phyloP scores from a whole-genome alignment of 2,797 vertebrate genomes.

The Potorous gilbertii region DNA sequence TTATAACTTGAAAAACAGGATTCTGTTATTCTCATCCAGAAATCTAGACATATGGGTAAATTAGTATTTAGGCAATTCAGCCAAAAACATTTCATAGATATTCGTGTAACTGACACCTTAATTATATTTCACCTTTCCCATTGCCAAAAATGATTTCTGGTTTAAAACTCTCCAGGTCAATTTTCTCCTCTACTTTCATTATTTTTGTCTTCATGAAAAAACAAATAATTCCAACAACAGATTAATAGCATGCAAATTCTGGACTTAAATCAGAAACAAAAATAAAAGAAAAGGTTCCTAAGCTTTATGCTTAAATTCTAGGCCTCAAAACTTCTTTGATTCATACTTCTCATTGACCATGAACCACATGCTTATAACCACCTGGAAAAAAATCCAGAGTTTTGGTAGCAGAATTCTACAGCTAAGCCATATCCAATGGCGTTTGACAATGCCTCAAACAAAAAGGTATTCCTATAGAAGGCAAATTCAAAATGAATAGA shows the following conservation, averaged over 20 bases:
- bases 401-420: neutral
- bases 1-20: conserved; percentile 25
- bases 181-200: neutral
- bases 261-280: conserved; percentile 27
- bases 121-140: neutral
- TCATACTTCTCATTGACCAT: conserved; percentile 44
- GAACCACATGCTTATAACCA: neutral
- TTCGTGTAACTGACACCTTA: neutral
- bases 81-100: conserved; percentile 44
- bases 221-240: neutral
- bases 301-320: neutral
- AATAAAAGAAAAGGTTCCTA: neutral
- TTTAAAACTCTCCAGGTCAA: conserved; percentile 1
- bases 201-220: conserved; percentile 49
- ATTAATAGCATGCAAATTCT: neutral
- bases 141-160: conserved; percentile 27
- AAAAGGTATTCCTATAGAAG: neutral
- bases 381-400: neutral
- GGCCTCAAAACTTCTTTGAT: neutral
- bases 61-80: conserved; percentile 31
- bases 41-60: conserved; percentile 18
- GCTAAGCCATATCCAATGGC: neutral
- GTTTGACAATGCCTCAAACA: neutral
- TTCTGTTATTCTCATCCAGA: conserved; percentile 27
- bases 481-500: neutral